Percentiles rank a stretch among this genome's conserved stretches.
phyloP scores from a whole-genome alignment of 2,797 vertebrate species.

The Diplodus puntazzo region DNA sequence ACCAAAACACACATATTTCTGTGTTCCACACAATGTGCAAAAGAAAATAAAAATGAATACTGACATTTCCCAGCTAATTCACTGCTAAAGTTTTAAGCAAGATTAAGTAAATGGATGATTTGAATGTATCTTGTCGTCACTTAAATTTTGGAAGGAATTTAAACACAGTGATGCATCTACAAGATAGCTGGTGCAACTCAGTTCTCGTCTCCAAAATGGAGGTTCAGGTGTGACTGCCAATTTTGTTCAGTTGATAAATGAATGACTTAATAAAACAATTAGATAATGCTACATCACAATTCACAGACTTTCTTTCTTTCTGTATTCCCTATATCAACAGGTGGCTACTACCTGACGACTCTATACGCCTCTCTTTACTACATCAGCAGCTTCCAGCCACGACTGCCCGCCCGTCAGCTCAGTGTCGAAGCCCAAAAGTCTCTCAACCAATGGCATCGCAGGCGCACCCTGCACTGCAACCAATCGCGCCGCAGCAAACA shows the following conservation, averaged over 20 bases:
- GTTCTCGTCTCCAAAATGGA: neutral
- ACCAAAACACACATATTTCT: neutral
- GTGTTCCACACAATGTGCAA: neutral
- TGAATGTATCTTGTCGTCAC: neutral
- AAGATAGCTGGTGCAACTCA: neutral
- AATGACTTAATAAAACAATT: no score
- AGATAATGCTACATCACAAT: neutral
- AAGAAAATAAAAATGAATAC: neutral
- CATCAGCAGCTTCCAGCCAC: conserved; percentile 88
- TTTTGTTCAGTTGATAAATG: neutral
- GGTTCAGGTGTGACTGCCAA: neutral
- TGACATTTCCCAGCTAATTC: neutral
- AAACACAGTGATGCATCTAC: neutral
- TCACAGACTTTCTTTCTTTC: conserved; percentile 7
- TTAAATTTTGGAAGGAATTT: neutral
- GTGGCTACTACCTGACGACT: conserved; percentile 93
- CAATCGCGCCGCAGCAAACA: conserved; percentile 68
- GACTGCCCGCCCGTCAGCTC: conserved; percentile 84
- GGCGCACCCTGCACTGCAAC: conserved; percentile 88
- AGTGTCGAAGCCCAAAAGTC: conserved; percentile 89
- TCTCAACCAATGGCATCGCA: conserved; percentile 91
- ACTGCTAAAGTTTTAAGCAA: neutral
- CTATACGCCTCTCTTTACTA: conserved; percentile 92
- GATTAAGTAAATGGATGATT: neutral
- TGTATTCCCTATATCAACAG: conserved; percentile 68